Evolutionary conservation across 35 echinoderm and acorn worm species (phyloP).

Genomic region (Holothuria glaberrima): DNA sequence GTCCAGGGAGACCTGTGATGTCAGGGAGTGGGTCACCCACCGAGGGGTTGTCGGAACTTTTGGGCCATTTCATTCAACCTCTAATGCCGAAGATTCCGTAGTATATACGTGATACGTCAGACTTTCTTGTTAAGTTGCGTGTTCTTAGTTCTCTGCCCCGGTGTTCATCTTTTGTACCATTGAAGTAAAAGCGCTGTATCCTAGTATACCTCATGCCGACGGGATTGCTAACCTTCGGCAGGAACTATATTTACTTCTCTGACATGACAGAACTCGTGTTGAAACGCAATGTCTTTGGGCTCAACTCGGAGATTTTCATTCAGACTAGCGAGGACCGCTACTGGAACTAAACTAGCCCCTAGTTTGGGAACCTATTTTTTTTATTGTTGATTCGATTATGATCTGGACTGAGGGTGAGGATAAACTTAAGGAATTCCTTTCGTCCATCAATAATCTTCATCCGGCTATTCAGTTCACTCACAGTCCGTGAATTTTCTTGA

Average conservation of each 20-base stretch:
- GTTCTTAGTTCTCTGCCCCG: neutral
- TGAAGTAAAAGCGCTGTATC: constrained; percentile 32
- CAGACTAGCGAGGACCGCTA: constrained; percentile 13
- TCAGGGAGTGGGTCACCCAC: constrained; percentile 27
- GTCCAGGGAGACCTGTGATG: constrained; percentile 27
- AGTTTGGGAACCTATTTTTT: constrained; percentile 12
- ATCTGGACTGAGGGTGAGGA: constrained; percentile 52
- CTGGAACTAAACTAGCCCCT: constrained; percentile 36
- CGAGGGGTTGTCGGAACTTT: constrained; percentile 20
- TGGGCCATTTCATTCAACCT: constrained; percentile 42
- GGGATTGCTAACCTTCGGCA: neutral
- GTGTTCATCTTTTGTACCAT: constrained; percentile 1
- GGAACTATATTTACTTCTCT: neutral
- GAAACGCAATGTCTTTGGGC: constrained; percentile 18
- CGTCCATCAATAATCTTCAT: constrained; percentile 7
- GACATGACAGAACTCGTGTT: constrained; percentile 6
- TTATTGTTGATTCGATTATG: constrained; percentile 9
- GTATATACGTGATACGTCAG: too few species aligned
- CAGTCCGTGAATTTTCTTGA: constrained; percentile 33
- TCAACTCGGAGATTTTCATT: constrained; percentile 18
- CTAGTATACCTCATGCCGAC: constrained; percentile 46
- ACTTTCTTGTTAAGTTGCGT: neutral
- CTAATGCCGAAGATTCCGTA: constrained; percentile 6
- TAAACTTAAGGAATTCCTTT: constrained; percentile 29
- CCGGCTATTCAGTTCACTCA: constrained; percentile 25